These are phyloP conservation scores for Mongoloraphidia duomilia DNA, from an alignment of 2,888 invertebrate species.

Conservation along the genomic window DNA sequence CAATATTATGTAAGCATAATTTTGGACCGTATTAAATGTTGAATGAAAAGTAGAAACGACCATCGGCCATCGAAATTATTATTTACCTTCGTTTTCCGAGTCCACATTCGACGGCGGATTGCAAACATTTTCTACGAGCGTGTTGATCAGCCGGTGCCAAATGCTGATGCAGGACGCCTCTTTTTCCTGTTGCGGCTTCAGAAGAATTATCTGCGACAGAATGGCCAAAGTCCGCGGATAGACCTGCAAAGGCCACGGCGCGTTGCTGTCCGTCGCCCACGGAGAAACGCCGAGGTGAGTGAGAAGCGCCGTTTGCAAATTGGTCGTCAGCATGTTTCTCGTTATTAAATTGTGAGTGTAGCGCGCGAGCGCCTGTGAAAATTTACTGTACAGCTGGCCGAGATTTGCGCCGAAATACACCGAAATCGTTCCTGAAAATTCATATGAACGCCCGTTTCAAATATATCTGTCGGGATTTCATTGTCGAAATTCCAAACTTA, in stretches of 20 bases:
- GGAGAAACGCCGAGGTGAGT: slow-evolving; percentile 63
- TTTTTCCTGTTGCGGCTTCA: slow-evolving; percentile 70
- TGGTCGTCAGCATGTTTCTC: slow-evolving; percentile 47
- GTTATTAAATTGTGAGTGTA: slow-evolving; percentile 71
- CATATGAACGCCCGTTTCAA: neutral
- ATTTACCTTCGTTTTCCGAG: slow-evolving; percentile 55
- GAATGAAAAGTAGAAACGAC: too few relatives aligned
- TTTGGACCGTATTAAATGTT: neutral
- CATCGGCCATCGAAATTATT: neutral
- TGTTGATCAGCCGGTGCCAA: slow-evolving; percentile 82
- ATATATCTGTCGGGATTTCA: neutral
- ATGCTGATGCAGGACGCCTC: slow-evolving; percentile 82
- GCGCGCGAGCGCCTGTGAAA: slow-evolving; percentile 63
- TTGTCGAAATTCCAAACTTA: slow-evolving; percentile 17
- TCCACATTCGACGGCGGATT: slow-evolving; percentile 47
- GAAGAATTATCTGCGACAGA: slow-evolving; percentile 71
- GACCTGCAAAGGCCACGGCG: slow-evolving; percentile 64
- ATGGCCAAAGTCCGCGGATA: slow-evolving; percentile 64
- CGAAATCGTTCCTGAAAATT: slow-evolving; percentile 47
- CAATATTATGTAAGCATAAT: neutral
- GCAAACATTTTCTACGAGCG: slow-evolving; percentile 73
- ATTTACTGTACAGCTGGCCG: slow-evolving; percentile 57
- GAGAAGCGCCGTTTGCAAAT: slow-evolving; percentile 54
- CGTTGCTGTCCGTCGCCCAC: slow-evolving; percentile 45
- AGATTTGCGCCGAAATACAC: slow-evolving; percentile 56